phyloP scores from a whole-genome alignment of 2,888 invertebrate genomes.

The Amiota communis region DNA sequence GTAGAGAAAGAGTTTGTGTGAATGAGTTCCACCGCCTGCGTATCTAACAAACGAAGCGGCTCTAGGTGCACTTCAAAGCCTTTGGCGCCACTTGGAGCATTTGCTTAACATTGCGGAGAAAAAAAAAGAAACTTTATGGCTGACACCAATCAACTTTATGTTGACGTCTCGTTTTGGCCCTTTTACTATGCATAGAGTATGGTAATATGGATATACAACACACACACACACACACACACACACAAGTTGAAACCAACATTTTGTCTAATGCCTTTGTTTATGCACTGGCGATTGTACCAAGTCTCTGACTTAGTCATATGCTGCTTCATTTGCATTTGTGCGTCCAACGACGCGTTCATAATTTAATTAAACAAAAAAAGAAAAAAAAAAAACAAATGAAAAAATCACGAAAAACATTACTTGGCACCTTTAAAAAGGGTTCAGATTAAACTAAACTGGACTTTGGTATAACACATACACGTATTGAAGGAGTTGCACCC shows the following conservation, averaged over 20 bases:
- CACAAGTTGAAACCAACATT: not conserved
- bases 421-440: conserved; percentile 28
- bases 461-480: not conserved
- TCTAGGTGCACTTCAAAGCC: conserved; percentile 25
- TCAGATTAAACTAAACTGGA: not conserved
- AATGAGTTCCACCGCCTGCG: conserved; percentile 49
- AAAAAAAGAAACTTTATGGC: conserved; percentile 31
- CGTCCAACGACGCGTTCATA: conserved; percentile 19
- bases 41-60: conserved; percentile 57
- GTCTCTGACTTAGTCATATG: conserved; percentile 32
- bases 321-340: conserved; percentile 47
- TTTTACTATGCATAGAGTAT: conserved; percentile 31
- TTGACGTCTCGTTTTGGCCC: conserved; percentile 21
- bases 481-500: not conserved
- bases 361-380: conserved; percentile 11
- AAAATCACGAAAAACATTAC: conserved; percentile 7
- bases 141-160: conserved; percentile 34
- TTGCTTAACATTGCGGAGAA: conserved; percentile 34
- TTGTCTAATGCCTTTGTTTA: conserved; percentile 25
- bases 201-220: not conserved
- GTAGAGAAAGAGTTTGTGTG: no score
- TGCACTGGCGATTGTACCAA: conserved; percentile 12
- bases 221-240: not conserved
- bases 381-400: not conserved
- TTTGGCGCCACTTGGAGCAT: conserved; percentile 30